These are phyloP conservation scores for Proisotoma minuta DNA, from an alignment of 2,888 invertebrate genomes.

Conservation along the genomic window DNA sequence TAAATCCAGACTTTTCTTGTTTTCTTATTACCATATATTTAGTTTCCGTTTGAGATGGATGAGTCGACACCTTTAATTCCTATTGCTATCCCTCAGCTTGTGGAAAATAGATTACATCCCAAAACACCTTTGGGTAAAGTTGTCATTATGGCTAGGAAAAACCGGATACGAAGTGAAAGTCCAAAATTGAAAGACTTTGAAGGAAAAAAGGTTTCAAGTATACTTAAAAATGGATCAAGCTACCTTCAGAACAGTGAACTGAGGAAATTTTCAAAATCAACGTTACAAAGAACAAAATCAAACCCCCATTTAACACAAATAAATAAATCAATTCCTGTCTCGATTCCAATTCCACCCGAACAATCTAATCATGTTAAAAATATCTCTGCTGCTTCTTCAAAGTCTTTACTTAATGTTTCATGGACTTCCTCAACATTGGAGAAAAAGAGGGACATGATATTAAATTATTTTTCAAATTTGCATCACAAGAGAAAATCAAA, in stretches of 20 bases:
- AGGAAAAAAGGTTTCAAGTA: neutral
- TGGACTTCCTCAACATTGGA: constrained; percentile 40
- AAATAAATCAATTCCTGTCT: neutral
- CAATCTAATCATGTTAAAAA: neutral
- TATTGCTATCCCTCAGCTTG: neutral
- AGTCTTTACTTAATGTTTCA: constrained; percentile 35
- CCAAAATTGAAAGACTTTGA: neutral
- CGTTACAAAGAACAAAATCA: constrained; percentile 5
- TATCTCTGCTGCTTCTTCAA: neutral
- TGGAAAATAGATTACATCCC: neutral
- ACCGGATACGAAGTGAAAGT: neutral
- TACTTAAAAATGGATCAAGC: neutral
- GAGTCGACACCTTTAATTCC: neutral
- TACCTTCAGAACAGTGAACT: neutral
- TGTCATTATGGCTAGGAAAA: neutral
- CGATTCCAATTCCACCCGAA: neutral
- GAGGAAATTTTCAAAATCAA: neutral
- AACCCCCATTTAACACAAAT: neutral
- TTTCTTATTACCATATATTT: neutral
- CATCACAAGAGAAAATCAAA: constrained; percentile 23
- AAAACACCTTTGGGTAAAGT: neutral
- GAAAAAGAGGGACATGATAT: constrained; percentile 33
- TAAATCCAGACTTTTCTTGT: neutral
- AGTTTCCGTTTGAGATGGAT: neutral
- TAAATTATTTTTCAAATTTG: constrained; percentile 36